phyloP scores from a whole-genome alignment of 1,140 invertebrate species.

The Coelopa frigida region DNA sequence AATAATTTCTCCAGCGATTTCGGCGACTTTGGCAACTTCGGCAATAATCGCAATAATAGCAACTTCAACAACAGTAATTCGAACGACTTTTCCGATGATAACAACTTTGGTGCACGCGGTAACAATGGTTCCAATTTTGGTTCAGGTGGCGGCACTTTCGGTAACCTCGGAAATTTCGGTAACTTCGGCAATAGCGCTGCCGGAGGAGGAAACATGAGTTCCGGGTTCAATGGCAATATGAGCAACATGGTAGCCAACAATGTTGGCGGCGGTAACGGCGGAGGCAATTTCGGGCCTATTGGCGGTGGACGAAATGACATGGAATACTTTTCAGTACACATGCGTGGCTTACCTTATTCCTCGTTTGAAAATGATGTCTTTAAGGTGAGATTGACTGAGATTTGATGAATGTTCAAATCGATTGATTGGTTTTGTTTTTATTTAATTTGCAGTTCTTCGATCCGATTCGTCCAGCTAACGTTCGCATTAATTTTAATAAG shows the following conservation, averaged over 20 bases:
- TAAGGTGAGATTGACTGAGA: constrained; percentile 24
- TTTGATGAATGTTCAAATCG: background rate
- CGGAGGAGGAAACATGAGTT: constrained; percentile 17
- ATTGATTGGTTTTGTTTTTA: background rate
- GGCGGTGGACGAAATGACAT: constrained; percentile 27
- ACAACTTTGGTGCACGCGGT: constrained; percentile 9
- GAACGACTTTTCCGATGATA: background rate
- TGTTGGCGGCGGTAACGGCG: constrained; percentile 19
- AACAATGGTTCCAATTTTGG: constrained; percentile 8
- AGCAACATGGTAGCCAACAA: constrained; percentile 19
- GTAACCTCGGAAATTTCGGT: constrained; percentile 25
- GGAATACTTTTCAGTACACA: constrained; percentile 35
- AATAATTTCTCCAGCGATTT: constrained; percentile 34
- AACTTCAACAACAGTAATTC: constrained; percentile 23
- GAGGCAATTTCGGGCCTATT: constrained; percentile 28
- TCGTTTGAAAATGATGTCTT: constrained; percentile 42
- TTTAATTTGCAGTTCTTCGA: constrained; percentile 33
- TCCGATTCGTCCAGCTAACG: constrained; percentile 38
- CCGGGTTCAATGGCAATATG: constrained; percentile 5
- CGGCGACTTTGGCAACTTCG: constrained; percentile 30
- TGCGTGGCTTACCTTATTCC: constrained; percentile 40
- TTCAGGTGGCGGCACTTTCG: constrained; percentile 21
- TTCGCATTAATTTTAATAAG: constrained; percentile 41
- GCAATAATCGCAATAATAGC: constrained; percentile 24
- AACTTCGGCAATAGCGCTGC: constrained; percentile 16